These are phyloP conservation scores for Siniperca knerii DNA, from an alignment of 2,113 vertebrate species.

Conservation along the genomic window DNA sequence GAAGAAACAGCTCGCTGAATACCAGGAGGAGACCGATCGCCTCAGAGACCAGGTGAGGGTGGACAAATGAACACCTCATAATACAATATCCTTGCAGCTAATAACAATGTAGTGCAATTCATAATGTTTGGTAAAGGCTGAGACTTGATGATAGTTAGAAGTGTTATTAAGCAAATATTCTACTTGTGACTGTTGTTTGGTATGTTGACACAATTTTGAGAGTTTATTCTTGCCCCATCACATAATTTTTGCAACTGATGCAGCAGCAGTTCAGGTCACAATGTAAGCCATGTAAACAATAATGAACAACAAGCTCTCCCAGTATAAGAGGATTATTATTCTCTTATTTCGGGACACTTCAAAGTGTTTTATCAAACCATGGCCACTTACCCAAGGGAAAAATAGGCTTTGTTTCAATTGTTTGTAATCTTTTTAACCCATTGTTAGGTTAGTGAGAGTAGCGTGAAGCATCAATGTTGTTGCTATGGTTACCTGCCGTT, in stretches of 20 bases:
- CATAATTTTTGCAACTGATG: not conserved
- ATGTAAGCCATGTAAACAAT: not conserved
- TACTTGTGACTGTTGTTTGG: not conserved
- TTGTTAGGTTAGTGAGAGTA: not conserved
- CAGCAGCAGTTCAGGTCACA: not conserved
- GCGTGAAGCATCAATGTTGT: not conserved
- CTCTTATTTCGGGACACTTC: not conserved
- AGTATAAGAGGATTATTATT: not conserved
- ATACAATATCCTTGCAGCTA: not conserved
- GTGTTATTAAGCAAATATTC: not conserved
- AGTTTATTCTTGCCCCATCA: not conserved
- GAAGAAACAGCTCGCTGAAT: slow-evolving; percentile 94
- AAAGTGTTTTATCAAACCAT: not conserved
- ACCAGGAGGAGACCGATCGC: slow-evolving; percentile 91
- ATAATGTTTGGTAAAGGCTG: not conserved
- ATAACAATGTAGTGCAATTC: not conserved
- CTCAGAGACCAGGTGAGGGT: slow-evolving; percentile 89
- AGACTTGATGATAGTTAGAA: not conserved
- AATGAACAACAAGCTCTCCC: not conserved
- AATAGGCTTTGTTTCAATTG: not conserved
- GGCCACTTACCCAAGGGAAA: too few relatives aligned
- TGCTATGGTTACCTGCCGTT: not conserved
- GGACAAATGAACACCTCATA: not conserved
- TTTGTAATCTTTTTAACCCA: not conserved
- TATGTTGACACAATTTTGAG: not conserved